Evolutionary conservation across 2,888 invertebrate genomes (phyloP), one percentile per base, ranked within the genome.

Genomic region (Trileptium ribeirensis): DNA sequence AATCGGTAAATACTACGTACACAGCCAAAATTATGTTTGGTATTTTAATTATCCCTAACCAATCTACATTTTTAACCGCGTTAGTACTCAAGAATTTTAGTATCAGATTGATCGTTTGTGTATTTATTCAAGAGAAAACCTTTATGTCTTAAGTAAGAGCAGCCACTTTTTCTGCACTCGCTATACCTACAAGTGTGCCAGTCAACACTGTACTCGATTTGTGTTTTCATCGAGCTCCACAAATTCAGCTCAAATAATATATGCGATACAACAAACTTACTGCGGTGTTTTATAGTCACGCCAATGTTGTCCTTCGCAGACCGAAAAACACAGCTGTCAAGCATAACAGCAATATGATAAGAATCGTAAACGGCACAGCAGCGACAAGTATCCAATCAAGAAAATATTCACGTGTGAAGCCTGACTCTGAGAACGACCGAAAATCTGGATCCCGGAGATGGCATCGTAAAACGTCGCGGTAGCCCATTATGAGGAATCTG

Each of bases 211-310:
- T n/a, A n/a, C n/a, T n/a, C n/a, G n/a, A n/a, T n/a, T n/a, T n/a
- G n/a, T n/a, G n/a, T n/a, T n/a, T n/a, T n/a, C n/a, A n/a, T n/a
- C n/a, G n/a, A n/a, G n/a, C n/a, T n/a, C n/a, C n/a, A n/a, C n/a
- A 64, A 64, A 64, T 64, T 19, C 19, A 19, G n/a, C 19, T 64
- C 64, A 64, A 64, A 19, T 19, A 64, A 19, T 64, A 64, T 19
- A 64, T 64, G n/a, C 19, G n/a, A n/a, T 64, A 19, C 64, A 64
- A 2, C 33, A 51, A 15, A 38, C 83, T 40, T 81, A 87, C 88
- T 85, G 85, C 74, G 88, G 87, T 3, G 88, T 88, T 83, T 88
- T 88, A 83, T 87, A 87, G 78, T 88, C 88, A 74, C 88, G 82
- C 86, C 87, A 88, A 74, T 87, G 86, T 81, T 88, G 88, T 36